Conservation (phyloP, 1,140 invertebrate genomes). For the Drosophila bifasciata region DNA sequence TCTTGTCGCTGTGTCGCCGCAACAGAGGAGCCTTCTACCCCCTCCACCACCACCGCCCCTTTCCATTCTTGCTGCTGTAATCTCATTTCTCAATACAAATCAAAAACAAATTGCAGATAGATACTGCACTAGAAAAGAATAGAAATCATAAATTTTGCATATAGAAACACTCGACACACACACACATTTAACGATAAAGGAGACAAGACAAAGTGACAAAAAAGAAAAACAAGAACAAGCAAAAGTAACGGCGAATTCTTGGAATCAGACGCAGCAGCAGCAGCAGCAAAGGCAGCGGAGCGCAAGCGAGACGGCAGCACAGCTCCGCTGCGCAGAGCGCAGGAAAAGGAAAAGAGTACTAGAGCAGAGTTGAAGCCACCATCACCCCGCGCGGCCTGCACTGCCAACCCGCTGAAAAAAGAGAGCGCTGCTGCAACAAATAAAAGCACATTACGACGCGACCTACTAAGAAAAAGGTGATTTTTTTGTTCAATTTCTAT, state of each 20-base stretch:
- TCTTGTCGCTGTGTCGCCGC: conserved; percentile 8
- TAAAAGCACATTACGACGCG: conserved; percentile 60
- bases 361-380: neutral
- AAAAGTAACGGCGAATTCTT: conserved; percentile 43
- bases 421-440: conserved; percentile 35
- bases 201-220: neutral
- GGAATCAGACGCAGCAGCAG: conserved; percentile 8
- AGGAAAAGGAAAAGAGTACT: conserved; percentile 18
- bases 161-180: too few relatives aligned
- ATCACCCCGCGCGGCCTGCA: conserved; percentile 2
- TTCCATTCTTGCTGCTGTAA: conserved; percentile 35
- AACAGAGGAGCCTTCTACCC: neutral
- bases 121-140: neutral
- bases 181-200: neutral
- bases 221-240: conserved; percentile 30
- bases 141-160: neutral
- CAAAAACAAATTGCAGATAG: conserved; percentile 19
- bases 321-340: conserved; percentile 46
- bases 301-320: conserved; percentile 40
- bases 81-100: conserved; percentile 15
- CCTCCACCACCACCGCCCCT: too few relatives aligned
- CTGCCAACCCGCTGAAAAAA: conserved; percentile 25
- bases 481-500: conserved; percentile 65
- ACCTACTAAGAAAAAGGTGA: conserved; percentile 76
- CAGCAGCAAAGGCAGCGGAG: conserved; percentile 47